Evolutionary conservation across 1,140 invertebrate genomes (phyloP).

Genomic region (Aphaenogaster floridana): DNA sequence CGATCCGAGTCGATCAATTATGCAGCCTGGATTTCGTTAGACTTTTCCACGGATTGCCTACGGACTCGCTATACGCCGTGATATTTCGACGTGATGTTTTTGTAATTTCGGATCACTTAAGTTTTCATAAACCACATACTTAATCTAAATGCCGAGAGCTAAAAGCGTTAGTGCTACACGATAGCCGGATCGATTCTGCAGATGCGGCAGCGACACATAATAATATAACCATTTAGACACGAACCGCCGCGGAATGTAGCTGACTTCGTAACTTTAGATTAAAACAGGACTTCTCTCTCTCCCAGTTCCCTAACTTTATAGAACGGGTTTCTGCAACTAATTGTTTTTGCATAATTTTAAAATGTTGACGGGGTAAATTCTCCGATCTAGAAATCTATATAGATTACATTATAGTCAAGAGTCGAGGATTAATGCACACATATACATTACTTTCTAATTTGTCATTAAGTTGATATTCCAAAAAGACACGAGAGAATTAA

Average conservation of each 20-base stretch:
- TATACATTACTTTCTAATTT: background rate
- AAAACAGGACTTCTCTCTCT: slow-evolving; percentile 13
- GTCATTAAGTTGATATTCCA: background rate
- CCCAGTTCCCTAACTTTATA: background rate
- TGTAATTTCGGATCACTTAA: background rate
- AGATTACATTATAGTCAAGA: background rate
- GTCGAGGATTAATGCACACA: background rate
- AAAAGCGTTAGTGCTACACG: background rate
- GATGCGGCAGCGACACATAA: background rate
- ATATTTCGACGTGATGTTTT: background rate
- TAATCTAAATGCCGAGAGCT: background rate
- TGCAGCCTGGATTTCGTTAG: background rate
- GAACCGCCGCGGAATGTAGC: background rate
- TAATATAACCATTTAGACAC: slow-evolving; percentile 35
- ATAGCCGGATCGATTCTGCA: slow-evolving; percentile 11
- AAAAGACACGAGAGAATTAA: background rate
- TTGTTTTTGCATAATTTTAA: background rate
- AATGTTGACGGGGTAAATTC: background rate
- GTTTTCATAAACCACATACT: background rate
- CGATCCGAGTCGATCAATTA: slow-evolving; percentile 28
- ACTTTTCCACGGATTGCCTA: background rate
- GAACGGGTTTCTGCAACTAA: background rate
- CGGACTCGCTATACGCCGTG: background rate
- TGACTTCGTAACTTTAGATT: slow-evolving; percentile 32
- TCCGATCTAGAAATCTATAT: background rate